Evolutionary conservation across 2,113 vertebrate species (phyloP).

Genomic region (Pluvialis apricaria): DNA sequence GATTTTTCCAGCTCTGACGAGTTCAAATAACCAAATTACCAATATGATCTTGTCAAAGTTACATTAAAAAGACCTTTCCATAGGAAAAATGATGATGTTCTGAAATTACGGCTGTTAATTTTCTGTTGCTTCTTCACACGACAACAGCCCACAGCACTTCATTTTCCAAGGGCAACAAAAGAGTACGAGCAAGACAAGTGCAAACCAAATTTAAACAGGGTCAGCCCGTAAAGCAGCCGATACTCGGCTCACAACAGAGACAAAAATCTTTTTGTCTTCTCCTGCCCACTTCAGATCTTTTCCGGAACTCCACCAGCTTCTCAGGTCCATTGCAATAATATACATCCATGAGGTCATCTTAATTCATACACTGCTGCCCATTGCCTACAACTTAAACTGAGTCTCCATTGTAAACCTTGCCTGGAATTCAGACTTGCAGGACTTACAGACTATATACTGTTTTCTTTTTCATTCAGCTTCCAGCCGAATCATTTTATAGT

Average conservation of each 20-base stretch:
- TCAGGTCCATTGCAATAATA: slow-evolving; percentile 19
- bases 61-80: neutral
- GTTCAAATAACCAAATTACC: neutral
- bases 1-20: neutral
- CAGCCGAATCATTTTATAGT: slow-evolving; percentile 55
- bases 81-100: neutral
- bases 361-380: slow-evolving; percentile 23
- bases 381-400: slow-evolving; percentile 37
- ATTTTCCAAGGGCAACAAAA: neutral
- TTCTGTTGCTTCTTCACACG: neutral
- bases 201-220: slow-evolving; percentile 28
- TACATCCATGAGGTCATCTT: slow-evolving; percentile 19
- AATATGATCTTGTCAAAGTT: neutral
- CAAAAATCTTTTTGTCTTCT: slow-evolving; percentile 59
- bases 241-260: neutral
- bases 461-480: slow-evolving; percentile 60
- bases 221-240: neutral
- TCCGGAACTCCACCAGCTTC: slow-evolving; percentile 10
- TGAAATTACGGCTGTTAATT: neutral
- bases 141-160: neutral
- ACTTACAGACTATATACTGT: slow-evolving; percentile 32
- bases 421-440: slow-evolving; percentile 34
- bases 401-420: slow-evolving; percentile 34
- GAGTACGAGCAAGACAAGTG: neutral
- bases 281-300: slow-evolving; percentile 53